Percentiles rank a stretch among this genome's conserved stretches.
phyloP scores from a whole-genome alignment of 2,888 invertebrate genomes.

The Eupeodes latifasciatus region DNA sequence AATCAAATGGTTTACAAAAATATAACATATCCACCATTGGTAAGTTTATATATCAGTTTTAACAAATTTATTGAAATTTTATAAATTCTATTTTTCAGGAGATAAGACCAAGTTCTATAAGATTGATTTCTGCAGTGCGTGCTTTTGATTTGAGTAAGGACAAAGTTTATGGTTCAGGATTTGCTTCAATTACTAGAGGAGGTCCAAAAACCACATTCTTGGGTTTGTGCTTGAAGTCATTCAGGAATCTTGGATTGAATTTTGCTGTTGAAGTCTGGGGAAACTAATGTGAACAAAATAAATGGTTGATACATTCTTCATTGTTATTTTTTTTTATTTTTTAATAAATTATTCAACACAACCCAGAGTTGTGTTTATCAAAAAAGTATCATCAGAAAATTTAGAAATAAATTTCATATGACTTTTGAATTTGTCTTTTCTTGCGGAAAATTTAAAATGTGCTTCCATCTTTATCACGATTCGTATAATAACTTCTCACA shows the following conservation, averaged over 20 bases:
- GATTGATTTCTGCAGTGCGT: not conserved
- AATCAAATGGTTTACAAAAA: slow-evolving; percentile 16
- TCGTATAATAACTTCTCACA: not conserved
- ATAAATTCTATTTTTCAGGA: not conserved
- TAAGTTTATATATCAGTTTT: not conserved
- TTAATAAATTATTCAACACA: not conserved
- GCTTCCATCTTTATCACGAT: not conserved
- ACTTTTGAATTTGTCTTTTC: no score
- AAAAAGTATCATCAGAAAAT: no score
- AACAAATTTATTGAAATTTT: not conserved
- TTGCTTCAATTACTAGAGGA: slow-evolving; percentile 1
- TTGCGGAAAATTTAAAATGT: slow-evolving; percentile 1
- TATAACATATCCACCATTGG: slow-evolving; percentile 6
- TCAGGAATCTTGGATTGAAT: slow-evolving; percentile 14
- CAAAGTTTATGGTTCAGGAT: slow-evolving; percentile 14
- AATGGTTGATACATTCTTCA: no score
- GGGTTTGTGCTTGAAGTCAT: not conserved
- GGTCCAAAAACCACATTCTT: not conserved
- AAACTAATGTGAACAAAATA: not conserved
- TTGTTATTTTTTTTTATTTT: no score
- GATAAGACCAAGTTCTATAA: not conserved
- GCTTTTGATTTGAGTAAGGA: slow-evolving; percentile 22
- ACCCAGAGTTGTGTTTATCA: not conserved
- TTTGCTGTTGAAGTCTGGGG: slow-evolving; percentile 27
- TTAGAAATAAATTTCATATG: no score